A percentile compares a stretch with the other conserved stretches of the same genome.
Conservation (phyloP, 2,113 vertebrate species). For the Pogonocichla stellata region DNA sequence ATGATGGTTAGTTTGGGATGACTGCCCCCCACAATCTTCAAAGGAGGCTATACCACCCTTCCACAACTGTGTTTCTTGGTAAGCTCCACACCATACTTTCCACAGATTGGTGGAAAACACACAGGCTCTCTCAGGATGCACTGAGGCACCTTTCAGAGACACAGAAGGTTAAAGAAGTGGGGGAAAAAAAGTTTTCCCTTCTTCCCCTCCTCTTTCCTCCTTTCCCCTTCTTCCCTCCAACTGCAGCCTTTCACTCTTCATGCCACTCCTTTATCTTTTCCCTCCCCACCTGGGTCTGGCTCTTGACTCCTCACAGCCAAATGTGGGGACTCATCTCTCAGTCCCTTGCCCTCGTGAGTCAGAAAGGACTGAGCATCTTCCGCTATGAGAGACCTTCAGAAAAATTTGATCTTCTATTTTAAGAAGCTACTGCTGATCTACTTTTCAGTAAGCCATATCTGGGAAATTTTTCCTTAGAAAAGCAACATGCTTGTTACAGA, state of each 20-base stretch:
- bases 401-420: neutral
- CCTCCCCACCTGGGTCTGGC: neutral
- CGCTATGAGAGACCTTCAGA: rapidly evolving
- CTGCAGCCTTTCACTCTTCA: neutral
- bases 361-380: neutral
- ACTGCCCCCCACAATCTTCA: neutral
- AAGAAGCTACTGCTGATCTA: neutral
- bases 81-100: neutral
- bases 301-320: neutral
- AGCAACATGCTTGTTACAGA: neutral
- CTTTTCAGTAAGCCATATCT: neutral
- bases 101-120: neutral
- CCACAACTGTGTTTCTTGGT: neutral
- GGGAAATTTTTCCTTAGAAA: neutral
- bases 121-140: neutral
- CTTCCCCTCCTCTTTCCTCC: no score
- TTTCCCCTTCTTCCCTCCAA: neutral
- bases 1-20: neutral
- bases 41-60: neutral
- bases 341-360: neutral
- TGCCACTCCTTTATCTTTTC: neutral
- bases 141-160: neutral
- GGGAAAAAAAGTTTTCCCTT: neutral
- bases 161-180: neutral
- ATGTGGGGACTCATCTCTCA: rapidly evolving